Percentiles rank a stretch among this genome's conserved stretches.
Conservation (phyloP, 1,140 invertebrate species). For the Sweltsa coloradensis region DNA sequence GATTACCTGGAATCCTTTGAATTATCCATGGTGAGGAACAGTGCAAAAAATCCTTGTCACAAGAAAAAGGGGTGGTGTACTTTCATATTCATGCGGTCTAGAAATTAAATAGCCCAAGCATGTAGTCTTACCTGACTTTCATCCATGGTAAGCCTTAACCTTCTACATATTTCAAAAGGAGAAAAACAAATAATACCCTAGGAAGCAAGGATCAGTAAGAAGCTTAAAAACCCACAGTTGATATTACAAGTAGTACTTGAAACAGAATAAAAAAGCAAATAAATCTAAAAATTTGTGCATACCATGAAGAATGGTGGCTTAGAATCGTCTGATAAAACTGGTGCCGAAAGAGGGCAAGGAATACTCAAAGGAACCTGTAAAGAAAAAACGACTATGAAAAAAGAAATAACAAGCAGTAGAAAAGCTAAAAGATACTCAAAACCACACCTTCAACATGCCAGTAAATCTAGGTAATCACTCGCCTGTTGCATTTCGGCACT, state of each 20-base stretch:
- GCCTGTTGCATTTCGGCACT: constrained; percentile 77
- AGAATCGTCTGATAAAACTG: constrained; percentile 39
- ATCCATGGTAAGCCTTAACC: too few species aligned
- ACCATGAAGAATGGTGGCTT: constrained; percentile 41
- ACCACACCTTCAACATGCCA: background rate
- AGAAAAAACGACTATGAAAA: constrained; percentile 14
- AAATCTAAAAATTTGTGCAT: constrained; percentile 29
- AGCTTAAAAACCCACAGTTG: too few species aligned
- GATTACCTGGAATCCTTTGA: too few species aligned
- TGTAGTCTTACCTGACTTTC: too few species aligned
- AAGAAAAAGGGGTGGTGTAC: too few species aligned
- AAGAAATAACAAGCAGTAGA: constrained; percentile 13
- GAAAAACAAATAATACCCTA: too few species aligned
- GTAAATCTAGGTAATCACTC: constrained; percentile 19
- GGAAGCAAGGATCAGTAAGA: too few species aligned
- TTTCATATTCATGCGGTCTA: too few species aligned
- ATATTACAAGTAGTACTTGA: background rate
- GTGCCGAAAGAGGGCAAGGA: constrained; percentile 40
- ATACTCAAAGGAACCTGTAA: constrained; percentile 38
- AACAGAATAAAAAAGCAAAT: constrained; percentile 6
- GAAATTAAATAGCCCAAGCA: too few species aligned
- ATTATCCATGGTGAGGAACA: too few species aligned
- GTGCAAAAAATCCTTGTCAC: too few species aligned
- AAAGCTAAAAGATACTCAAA: constrained; percentile 13
- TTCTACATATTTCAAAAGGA: too few species aligned